Base-by-base conservation (phyloP, 2,797 vertebrate genomes). In the Chromobotia macracanthus region DNA sequence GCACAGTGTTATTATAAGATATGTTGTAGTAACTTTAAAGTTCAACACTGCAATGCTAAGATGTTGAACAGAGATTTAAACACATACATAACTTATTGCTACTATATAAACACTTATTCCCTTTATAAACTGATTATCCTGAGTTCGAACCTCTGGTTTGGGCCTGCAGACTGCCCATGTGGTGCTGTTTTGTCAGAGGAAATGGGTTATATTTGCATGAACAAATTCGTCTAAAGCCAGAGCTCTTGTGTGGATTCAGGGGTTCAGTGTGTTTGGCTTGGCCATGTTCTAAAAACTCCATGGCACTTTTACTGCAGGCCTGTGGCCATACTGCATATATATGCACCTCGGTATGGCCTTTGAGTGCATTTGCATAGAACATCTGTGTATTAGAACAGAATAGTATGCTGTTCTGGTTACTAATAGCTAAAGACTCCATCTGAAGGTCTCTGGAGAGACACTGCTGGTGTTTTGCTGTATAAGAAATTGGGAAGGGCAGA, bases 121-220 rank as follows among this genome's bases (percentile, higher is more conserved):
- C 70, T 35, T 31, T 3, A 55, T n/a, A 44, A 25, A 16, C 0
- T 6, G 41, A 5, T 13, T 15, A 21, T 28, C 50, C 67, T 8
- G 23, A 35, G 13, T 64, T 53, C 50, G 38, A 68, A 55, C 3
- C 44, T 48, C 86, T 79, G 80, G 69, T 81, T 84, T 89, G 87
- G 89, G 85, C 84, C 83, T 67, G 80, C 86, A 82, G 82, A 68
- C 81, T 77, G 87, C 86, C 88, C 90, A 92, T 92, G 90, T 91
- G 91, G 86, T 90, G 89, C 85, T 87, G 89, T 89, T 92, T 92
- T 92, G 89, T 91, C 88, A 85, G 86, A 91, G 92, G 93, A 93
- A 94, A 91, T 91, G 84, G 88, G 86, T 87, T 89, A 87, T 90
- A 91, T 93, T 93, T 92, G 91, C 91, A 90, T 90, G 89, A 88